Evolutionary conservation across 92 coral and sea anemone genomes (phyloP).

Genomic region (Parazoanthus darwini): DNA sequence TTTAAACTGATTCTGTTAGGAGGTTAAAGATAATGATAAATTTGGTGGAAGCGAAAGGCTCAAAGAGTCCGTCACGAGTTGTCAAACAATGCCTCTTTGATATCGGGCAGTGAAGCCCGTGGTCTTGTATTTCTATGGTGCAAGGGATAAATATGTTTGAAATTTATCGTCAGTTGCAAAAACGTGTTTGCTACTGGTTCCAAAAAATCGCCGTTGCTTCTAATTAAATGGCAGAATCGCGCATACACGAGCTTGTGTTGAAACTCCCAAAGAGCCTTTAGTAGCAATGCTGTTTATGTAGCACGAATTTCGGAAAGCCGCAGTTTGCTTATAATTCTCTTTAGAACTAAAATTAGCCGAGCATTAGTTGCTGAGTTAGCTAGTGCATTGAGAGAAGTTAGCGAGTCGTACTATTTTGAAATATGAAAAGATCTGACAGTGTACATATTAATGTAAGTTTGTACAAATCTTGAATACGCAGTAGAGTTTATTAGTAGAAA

Average conservation of each 20-base stretch:
- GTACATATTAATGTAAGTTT: conserved; percentile 32
- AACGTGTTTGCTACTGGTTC: no score
- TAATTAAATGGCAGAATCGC: neutral
- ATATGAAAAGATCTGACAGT: neutral
- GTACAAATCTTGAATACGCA: conserved; percentile 26
- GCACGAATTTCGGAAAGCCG: neutral
- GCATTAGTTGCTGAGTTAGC: neutral
- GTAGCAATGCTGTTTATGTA: no score
- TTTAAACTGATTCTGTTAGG: no score
- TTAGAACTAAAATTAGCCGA: neutral
- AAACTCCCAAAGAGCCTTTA: no score
- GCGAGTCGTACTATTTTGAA: neutral
- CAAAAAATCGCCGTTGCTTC: neutral
- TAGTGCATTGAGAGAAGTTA: neutral
- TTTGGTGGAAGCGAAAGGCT: no score
- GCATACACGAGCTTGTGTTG: no score
- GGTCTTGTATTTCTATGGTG: neutral
- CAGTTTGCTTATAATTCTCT: neutral
- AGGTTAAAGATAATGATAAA: no score
- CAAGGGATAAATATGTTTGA: neutral
- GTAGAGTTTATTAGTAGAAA: conserved; percentile 29
- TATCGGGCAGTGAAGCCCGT: neutral
- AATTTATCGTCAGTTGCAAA: no score
- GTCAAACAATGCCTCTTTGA: neutral
- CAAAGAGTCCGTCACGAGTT: neutral